Evolutionary conservation across 1,140 invertebrate species (phyloP).

Genomic region (Cotesia chilonis): DNA sequence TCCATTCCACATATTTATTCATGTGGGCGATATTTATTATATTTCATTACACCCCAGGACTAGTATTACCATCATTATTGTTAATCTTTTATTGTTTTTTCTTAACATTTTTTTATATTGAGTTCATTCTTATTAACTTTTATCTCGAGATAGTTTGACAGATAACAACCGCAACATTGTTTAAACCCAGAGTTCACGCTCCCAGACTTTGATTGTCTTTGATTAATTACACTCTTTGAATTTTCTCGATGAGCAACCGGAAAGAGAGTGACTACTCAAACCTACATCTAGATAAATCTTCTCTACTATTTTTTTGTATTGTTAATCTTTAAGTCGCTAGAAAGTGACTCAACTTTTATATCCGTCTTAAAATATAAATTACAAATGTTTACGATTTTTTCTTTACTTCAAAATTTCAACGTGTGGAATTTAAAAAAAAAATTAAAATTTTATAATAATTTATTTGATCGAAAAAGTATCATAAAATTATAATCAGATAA

Average conservation of each 20-base stretch:
- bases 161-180: slow-evolving; percentile 50
- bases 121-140: slow-evolving; percentile 38
- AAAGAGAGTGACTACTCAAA: too few species aligned
- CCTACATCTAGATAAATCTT: too few species aligned
- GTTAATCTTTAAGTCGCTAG: too few species aligned
- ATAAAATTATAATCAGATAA: neutral
- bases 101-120: slow-evolving; percentile 23
- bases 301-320: too few species aligned
- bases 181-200: slow-evolving; percentile 54
- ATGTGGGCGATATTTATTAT: neutral
- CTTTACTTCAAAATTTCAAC: too few species aligned
- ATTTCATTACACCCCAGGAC: neutral
- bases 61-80: neutral
- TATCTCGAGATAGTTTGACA: slow-evolving; percentile 44
- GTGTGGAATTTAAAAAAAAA: too few species aligned
- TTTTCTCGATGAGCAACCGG: slow-evolving; percentile 17
- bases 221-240: slow-evolving; percentile 56
- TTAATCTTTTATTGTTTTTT: slow-evolving; percentile 11
- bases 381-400: too few species aligned
- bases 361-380: too few species aligned
- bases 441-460: too few species aligned
- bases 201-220: slow-evolving; percentile 66
- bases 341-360: too few species aligned
- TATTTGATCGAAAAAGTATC: slow-evolving; percentile 5
- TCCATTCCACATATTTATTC: slow-evolving; percentile 2